These are phyloP conservation scores for Phaethon lepturus DNA, from an alignment of 2,113 vertebrate genomes.

Conservation along the genomic window DNA sequence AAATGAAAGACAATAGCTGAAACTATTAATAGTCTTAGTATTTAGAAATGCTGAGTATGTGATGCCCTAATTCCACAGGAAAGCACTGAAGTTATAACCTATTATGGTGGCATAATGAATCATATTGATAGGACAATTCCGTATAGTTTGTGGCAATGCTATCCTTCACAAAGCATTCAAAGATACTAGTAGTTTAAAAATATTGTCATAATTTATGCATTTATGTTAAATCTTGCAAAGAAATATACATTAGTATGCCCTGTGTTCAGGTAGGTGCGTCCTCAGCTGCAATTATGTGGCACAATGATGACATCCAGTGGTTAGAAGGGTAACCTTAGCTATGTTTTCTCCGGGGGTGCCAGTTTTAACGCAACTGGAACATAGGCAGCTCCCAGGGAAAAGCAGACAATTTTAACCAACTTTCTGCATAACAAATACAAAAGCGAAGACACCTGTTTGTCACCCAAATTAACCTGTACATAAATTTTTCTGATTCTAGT, in stretches of 20 bases:
- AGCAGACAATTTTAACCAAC: background rate
- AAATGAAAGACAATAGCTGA: background rate
- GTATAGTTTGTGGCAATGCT: background rate
- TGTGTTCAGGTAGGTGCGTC: background rate
- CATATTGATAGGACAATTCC: background rate
- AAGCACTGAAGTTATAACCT: background rate
- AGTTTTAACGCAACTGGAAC: background rate
- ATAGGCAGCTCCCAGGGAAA: background rate
- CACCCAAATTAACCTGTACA: background rate
- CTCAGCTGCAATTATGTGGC: background rate
- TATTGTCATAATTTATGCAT: background rate
- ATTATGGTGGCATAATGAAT: background rate
- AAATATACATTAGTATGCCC: background rate
- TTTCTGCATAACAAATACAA: background rate
- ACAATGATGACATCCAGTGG: constrained; percentile 70
- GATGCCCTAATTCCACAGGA: background rate
- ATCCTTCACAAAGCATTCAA: background rate
- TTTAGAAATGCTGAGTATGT: background rate
- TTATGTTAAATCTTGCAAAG: background rate
- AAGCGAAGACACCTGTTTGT: background rate
- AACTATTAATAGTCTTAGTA: background rate
- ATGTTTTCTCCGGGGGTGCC: background rate
- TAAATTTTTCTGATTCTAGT: background rate
- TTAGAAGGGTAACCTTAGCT: constrained; percentile 10
- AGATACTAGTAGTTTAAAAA: background rate